Conservation (phyloP, 2,888 invertebrate genomes). For the Zelleria hepariella region DNA sequence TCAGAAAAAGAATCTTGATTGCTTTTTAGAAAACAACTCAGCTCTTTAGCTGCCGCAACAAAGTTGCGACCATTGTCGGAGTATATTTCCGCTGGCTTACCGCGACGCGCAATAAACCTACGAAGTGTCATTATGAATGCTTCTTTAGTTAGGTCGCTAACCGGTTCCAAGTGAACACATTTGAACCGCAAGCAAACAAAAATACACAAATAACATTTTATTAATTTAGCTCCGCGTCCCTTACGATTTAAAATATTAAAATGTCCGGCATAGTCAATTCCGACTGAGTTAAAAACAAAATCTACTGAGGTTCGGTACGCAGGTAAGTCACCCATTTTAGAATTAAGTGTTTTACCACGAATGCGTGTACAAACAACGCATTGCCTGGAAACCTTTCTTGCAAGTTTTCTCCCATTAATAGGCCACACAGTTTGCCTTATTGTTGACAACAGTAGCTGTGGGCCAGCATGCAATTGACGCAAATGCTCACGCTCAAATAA, state of each 20-base stretch:
- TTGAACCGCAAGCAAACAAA: too few relatives aligned
- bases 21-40: neutral
- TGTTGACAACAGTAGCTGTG: neutral
- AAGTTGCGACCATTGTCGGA: constrained; percentile 1
- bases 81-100: neutral
- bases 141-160: constrained; percentile 3
- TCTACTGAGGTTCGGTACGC: neutral
- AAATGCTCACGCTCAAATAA: neutral
- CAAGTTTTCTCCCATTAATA: neutral
- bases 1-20: neutral
- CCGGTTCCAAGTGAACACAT: constrained; percentile 7
- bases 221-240: constrained; percentile 2
- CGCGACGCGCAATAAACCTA: neutral
- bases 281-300: constrained; percentile 6
- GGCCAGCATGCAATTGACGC: neutral
- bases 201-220: constrained; percentile 8
- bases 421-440: neutral
- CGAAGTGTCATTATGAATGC: neutral
- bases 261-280: constrained; percentile 5
- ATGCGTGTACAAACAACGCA: neutral
- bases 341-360: neutral
- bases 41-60: neutral
- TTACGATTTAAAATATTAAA: constrained; percentile 5
- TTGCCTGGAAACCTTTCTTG: neutral
- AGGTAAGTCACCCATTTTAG: constrained; percentile 1